Conservation (phyloP, 2,888 invertebrate species). For the Pterostichus niger region DNA sequence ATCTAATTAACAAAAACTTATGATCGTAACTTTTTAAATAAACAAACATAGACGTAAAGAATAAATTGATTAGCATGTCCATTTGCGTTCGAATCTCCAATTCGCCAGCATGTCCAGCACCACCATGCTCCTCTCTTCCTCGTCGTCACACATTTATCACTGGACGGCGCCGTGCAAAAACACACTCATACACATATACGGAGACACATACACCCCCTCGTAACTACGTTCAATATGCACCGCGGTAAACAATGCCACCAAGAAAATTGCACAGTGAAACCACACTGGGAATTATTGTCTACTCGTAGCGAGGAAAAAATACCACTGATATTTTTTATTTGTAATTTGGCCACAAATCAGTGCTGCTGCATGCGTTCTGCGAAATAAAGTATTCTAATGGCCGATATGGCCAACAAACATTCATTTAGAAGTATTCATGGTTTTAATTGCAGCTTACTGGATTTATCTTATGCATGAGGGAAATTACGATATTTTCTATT, state of each 20-base stretch:
- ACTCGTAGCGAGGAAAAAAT: constrained; percentile 7
- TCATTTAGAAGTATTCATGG: constrained; percentile 40
- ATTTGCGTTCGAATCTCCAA: constrained; percentile 23
- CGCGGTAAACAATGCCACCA: constrained; percentile 25
- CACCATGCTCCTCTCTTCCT: background rate
- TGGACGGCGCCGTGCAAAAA: constrained; percentile 6
- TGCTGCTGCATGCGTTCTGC: background rate
- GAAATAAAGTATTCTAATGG: constrained; percentile 45
- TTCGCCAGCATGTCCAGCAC: background rate
- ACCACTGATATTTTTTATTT: constrained; percentile 13
- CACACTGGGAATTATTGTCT: constrained; percentile 27
- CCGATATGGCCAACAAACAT: constrained; percentile 26
- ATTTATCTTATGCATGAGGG: constrained; percentile 15
- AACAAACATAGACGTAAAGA: background rate
- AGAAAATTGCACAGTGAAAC: constrained; percentile 46
- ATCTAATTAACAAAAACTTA: too few species aligned
- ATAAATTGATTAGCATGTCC: constrained; percentile 17
- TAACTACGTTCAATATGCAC: constrained; percentile 48
- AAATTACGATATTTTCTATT: background rate
- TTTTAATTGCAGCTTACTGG: constrained; percentile 13
- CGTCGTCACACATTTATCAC: constrained; percentile 27
- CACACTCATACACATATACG: background rate
- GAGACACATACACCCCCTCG: background rate
- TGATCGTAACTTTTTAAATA: background rate
- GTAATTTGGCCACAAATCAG: constrained; percentile 33